These are phyloP conservation scores for Diplodus sargus DNA, from an alignment of 2,797 vertebrate species.

Conservation along the genomic window DNA sequence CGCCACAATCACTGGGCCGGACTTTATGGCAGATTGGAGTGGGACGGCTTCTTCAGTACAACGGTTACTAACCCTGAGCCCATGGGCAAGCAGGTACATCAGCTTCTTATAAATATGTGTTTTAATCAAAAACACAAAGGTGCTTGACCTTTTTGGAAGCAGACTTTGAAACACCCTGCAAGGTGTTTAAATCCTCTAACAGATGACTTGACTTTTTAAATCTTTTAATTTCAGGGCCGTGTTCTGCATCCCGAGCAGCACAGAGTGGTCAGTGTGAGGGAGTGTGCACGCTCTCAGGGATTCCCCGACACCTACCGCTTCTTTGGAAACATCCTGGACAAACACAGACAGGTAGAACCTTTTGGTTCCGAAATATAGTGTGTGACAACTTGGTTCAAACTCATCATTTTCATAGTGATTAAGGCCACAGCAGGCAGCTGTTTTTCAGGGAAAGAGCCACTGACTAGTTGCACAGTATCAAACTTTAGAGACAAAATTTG, in stretches of 20 bases:
- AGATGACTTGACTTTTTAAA: neutral
- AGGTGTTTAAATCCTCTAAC: neutral
- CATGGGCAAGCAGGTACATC: conserved; percentile 94
- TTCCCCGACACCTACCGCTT: conserved; percentile 97
- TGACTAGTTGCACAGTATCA: neutral
- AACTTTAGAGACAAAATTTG: neutral
- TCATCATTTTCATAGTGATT: neutral
- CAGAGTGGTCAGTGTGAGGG: conserved; percentile 95
- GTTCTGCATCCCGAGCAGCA: conserved; percentile 97
- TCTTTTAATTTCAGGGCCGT: conserved; percentile 85
- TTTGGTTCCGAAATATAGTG: neutral
- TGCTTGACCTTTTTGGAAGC: neutral
- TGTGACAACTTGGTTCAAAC: too few species aligned
- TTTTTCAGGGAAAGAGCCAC: neutral
- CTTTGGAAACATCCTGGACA: conserved; percentile 96
- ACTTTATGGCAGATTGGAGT: conserved; percentile 94
- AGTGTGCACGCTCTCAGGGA: conserved; percentile 96
- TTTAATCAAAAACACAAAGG: neutral
- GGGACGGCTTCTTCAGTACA: conserved; percentile 99
- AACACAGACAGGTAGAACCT: conserved; percentile 93
- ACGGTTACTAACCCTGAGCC: conserved; percentile 98
- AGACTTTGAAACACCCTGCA: neutral
- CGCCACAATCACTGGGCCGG: conserved; percentile 99
- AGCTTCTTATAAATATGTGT: neutral
- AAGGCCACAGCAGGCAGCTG: neutral